Evolutionary conservation across 2,888 invertebrate species (phyloP).

Genomic region (Apocheima hispidaria): DNA sequence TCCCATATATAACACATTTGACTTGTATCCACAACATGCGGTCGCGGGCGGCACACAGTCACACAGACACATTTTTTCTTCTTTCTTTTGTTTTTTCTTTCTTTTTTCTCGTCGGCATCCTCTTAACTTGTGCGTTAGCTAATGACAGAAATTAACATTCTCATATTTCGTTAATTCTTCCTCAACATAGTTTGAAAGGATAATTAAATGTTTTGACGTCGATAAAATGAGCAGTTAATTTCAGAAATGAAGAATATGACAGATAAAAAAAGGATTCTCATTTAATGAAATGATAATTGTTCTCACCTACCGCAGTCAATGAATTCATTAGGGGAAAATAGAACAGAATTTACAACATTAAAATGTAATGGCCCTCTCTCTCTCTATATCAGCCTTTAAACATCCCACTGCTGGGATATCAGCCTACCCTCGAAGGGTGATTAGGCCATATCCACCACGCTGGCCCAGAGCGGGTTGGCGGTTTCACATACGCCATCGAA

Average conservation of each 20-base stretch:
- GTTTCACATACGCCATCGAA: too few relatives aligned
- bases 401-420: too few relatives aligned
- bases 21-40: conserved; percentile 79
- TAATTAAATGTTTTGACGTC: conserved; percentile 70
- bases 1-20: conserved; percentile 79
- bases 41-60: conserved; percentile 67
- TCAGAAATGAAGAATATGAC: conserved; percentile 30
- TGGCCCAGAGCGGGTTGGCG: too few relatives aligned
- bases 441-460: too few relatives aligned
- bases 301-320: conserved; percentile 27
- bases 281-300: conserved; percentile 36
- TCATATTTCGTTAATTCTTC: conserved; percentile 76
- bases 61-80: conserved; percentile 65
- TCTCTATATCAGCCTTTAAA: too few relatives aligned
- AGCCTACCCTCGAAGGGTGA: too few relatives aligned
- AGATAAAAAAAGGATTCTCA: conserved; percentile 29
- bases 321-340: too few relatives aligned
- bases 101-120: conserved; percentile 72
- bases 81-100: conserved; percentile 60
- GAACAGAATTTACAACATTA: neutral
- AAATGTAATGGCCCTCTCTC: too few relatives aligned
- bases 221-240: conserved; percentile 43
- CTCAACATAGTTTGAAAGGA: conserved; percentile 61
- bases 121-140: conserved; percentile 71
- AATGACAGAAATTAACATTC: conserved; percentile 84